Base-by-base conservation (phyloP, 2,113 vertebrate species). In the Tragulus kanchil region DNA sequence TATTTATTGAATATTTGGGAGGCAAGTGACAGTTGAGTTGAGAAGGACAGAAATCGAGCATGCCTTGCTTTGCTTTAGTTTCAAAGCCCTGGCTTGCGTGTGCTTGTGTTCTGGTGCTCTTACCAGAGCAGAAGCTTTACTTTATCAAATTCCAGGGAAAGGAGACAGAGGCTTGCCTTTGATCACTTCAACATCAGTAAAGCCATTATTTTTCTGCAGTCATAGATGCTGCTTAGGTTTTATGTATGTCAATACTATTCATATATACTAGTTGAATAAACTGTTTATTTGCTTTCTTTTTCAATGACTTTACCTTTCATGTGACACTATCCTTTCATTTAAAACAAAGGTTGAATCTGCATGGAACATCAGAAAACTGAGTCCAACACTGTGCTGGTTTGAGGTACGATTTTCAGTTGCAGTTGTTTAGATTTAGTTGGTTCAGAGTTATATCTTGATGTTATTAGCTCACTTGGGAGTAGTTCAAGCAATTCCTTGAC, bases 361-460 rank as follows among this genome's bases (percentile, higher is more conserved):
- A 0, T 99, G 99, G 99, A 99, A 99, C 25, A 98, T 99, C 98
- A 98, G 99, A 93, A 99, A 99, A 97, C 98, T 99, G 96, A 99
- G 99, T 94, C 99, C 99, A 85, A 99, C 99, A 0, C 98, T 99
- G 25, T 99, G 99, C 98, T 99, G 99, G 99, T 98, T 99, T 92
- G 99, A 99, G 99, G 99, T 99, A 98, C 97, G 98, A 94, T 71
- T 94, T 95, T 87, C 23, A 92, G 23, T 89, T 52, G 6, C 25
- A 91, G 2, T 94, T 96, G 14, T 50, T 93, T 58, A 75, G 15
- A 31, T 54, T 85, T 92, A 89, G 56, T 45, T 86, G 67, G 16
- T 71, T 88, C 50, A 81, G 28, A 64, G 45, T 95, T 86, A 19
- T 23, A 95, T 93, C 95, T 71, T 79, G 54, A 71, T 79, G 5